These are phyloP conservation scores for Amaurobius ferox DNA, from an alignment of 2,888 invertebrate species.

Conservation along the genomic window DNA sequence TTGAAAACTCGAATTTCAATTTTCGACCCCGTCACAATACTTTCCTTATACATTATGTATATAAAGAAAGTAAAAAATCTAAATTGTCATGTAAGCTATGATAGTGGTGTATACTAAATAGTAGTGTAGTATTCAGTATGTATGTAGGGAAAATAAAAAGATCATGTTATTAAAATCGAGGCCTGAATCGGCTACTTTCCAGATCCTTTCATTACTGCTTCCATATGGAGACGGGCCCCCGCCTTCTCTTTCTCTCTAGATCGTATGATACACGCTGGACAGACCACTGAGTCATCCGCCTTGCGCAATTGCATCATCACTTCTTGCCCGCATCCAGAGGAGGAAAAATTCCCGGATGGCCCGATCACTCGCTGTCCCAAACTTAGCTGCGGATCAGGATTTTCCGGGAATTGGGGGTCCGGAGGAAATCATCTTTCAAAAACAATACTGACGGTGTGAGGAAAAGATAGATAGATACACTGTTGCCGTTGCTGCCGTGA, in stretches of 20 bases:
- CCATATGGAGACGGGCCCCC: background rate
- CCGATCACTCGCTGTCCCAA: background rate
- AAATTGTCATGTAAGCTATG: no score
- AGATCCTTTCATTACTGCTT: no score
- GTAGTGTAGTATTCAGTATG: no score
- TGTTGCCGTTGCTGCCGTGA: background rate
- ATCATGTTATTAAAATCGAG: no score
- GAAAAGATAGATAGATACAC: background rate
- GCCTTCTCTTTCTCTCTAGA: background rate
- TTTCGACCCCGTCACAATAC: no score
- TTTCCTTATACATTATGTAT: no score
- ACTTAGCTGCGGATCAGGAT: background rate
- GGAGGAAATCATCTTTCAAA: background rate
- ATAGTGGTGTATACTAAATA: no score
- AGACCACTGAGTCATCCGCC: constrained; percentile 59
- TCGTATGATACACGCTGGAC: constrained; percentile 58
- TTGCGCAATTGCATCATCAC: constrained; percentile 57
- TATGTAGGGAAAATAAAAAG: no score
- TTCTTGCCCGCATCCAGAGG: constrained; percentile 14
- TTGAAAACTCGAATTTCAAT: no score
- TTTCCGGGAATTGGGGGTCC: background rate
- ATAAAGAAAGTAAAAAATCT: no score
- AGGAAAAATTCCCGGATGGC: background rate
- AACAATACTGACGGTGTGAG: background rate
- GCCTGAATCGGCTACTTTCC: no score